Conservation (phyloP, 2,113 vertebrate genomes). For the Hippocampus comes region DNA sequence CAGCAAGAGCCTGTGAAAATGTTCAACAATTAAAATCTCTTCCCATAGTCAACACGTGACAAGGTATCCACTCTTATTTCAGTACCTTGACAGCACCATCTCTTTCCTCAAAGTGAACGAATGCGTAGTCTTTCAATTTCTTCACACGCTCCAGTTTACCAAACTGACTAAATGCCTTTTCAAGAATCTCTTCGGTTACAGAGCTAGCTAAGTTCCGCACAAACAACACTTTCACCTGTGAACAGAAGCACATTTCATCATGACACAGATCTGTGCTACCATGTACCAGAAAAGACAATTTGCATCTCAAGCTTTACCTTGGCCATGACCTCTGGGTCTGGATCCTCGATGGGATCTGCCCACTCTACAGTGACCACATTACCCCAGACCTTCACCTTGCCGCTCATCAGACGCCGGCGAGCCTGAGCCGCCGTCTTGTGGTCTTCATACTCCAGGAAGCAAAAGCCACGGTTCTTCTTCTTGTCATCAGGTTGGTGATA, state of each 20-base stretch:
- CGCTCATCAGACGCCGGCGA: conserved; percentile 95
- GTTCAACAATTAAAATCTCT: not conserved
- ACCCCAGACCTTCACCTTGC: conserved; percentile 99
- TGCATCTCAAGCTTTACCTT: conserved; percentile 77
- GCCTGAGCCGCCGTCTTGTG: conserved; percentile 98
- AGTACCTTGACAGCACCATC: conserved; percentile 96
- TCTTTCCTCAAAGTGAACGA: conserved; percentile 98
- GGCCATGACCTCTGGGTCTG: conserved; percentile 98
- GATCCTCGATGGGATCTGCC: conserved; percentile 98
- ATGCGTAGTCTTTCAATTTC: conserved; percentile 98
- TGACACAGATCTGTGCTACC: not conserved
- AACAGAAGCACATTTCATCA: not conserved
- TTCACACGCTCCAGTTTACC: conserved; percentile 98
- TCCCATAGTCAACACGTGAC: not conserved
- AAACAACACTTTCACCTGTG: conserved; percentile 96
- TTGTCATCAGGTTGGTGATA: conserved; percentile 99
- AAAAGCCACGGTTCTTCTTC: conserved; percentile 98
- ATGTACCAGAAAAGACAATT: not conserved
- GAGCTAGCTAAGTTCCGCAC: conserved; percentile 96
- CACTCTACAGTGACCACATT: conserved; percentile 98
- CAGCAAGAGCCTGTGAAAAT: conserved; percentile 84
- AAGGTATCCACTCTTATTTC: not conserved
- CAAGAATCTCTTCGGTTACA: conserved; percentile 96
- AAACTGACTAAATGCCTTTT: conserved; percentile 96
- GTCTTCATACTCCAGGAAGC: conserved; percentile 98